Evolutionary conservation across 2,113 vertebrate genomes (phyloP), one percentile per base, ranked within the genome.

Genomic region (Trematomus loennbergii): DNA sequence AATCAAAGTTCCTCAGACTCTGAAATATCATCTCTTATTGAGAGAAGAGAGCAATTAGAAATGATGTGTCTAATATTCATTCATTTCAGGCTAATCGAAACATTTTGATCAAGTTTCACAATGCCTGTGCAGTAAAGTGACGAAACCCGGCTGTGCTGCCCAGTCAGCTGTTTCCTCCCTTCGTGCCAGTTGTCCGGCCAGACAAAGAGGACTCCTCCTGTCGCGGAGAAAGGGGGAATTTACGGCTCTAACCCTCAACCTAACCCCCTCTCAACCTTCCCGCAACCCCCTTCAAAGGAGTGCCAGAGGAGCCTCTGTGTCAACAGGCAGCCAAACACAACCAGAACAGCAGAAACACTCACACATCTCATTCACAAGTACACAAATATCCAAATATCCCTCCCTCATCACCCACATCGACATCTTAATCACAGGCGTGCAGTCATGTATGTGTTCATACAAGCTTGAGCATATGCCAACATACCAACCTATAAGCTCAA

Each of bases 131-230:
- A 53, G 67, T 4, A 9, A n/a, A 60, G 61, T 40, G 18, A 55
- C 65, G 78, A 40, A 52, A 58, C 62, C n/a, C 5, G n/a, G 52
- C 75, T 83, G 66, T 58, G 55, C 18, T 58, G 66, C 22, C 57
- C 29, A n/a, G 58, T 93, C 81, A 90, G 86, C 89, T 91, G 81
- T 73, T 88, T 80, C 85, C 73, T 71, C 71, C 83, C 80, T 80
- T 89, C 57, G 61, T 87, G 53, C 87, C 84, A 95, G 93, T 82
- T 87, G 78, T 50, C 12, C 55, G 29, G 79, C 81, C 92, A 93
- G 83, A 93, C 88, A 90, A 87, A 89, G 85, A 72, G 45, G 75
- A 79, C 76, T 64, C 72, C 88, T 89, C 78, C 87, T 83, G 70
- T 79, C 72, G 46, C 4, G 2, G 36, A 68, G 77, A 50, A 64